Evolutionary conservation across 2,113 vertebrate species (phyloP).

Genomic region (Piprites chloris): DNA sequence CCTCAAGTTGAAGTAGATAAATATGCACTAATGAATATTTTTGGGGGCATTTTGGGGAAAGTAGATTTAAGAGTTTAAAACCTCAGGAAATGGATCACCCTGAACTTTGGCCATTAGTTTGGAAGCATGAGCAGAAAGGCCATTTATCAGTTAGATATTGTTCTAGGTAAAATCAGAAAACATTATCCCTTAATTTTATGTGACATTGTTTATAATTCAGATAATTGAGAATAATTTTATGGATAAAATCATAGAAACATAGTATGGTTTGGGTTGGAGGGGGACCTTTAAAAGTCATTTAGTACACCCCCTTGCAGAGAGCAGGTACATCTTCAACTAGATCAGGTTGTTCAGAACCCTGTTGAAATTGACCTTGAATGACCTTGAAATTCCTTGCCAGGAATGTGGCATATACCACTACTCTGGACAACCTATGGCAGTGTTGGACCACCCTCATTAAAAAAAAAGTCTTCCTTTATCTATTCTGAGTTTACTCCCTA

Average conservation of each 20-base stretch:
- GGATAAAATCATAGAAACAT: background rate
- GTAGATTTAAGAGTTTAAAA: background rate
- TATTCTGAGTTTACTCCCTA: background rate
- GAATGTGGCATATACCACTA: fast-evolving
- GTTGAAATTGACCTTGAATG: background rate
- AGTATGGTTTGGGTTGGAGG: background rate
- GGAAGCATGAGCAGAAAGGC: background rate
- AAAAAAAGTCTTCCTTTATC: background rate
- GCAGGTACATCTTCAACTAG: background rate
- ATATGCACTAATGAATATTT: background rate
- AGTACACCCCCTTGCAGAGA: background rate
- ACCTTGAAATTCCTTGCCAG: too few relatives aligned
- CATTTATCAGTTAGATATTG: background rate
- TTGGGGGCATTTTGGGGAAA: fast-evolving
- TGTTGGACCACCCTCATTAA: background rate
- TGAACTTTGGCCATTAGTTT: background rate
- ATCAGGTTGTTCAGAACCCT: background rate
- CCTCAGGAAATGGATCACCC: background rate
- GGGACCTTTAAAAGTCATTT: background rate
- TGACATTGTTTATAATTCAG: background rate
- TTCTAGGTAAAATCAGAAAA: background rate
- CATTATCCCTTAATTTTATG: background rate
- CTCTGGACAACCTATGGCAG: background rate
- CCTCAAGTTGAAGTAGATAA: background rate
- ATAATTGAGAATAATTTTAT: background rate